Conservation (phyloP, 2,888 invertebrate genomes). For the Cremastinae sp. region DNA sequence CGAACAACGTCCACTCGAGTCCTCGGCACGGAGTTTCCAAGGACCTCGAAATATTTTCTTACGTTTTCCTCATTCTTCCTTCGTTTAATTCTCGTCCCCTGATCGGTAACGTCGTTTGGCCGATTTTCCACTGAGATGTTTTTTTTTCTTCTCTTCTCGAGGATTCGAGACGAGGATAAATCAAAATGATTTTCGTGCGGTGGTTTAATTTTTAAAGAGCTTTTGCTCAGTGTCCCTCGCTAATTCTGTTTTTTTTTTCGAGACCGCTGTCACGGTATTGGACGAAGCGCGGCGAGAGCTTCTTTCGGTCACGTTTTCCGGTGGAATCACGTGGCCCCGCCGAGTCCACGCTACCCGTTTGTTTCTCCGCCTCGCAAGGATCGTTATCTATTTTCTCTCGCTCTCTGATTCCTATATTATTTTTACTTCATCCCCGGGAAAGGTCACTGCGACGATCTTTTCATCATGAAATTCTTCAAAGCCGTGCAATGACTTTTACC, state of each 20-base stretch:
- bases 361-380: background rate
- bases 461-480: too few species aligned
- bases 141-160: background rate
- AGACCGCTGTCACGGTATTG: background rate
- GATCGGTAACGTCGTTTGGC: too few species aligned
- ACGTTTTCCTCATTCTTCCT: too few species aligned
- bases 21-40: too few species aligned
- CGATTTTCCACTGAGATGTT: background rate
- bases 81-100: too few species aligned
- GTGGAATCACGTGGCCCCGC: constrained; percentile 38
- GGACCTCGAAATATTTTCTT: too few species aligned
- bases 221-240: too few species aligned
- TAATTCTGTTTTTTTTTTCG: background rate
- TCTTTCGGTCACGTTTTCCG: constrained; percentile 1
- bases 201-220: too few species aligned
- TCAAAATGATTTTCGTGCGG: too few species aligned
- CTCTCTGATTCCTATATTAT: background rate
- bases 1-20: too few species aligned
- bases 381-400: background rate
- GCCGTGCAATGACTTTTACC: too few species aligned
- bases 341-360: constrained; percentile 16
- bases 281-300: background rate
- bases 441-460: background rate
- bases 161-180: too few species aligned
- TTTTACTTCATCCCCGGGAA: background rate